Percentiles rank a stretch among this genome's conserved stretches.
Evolutionary conservation across 23 tunicate species (phyloP).

Genomic region (Halocynthia roretzi): DNA sequence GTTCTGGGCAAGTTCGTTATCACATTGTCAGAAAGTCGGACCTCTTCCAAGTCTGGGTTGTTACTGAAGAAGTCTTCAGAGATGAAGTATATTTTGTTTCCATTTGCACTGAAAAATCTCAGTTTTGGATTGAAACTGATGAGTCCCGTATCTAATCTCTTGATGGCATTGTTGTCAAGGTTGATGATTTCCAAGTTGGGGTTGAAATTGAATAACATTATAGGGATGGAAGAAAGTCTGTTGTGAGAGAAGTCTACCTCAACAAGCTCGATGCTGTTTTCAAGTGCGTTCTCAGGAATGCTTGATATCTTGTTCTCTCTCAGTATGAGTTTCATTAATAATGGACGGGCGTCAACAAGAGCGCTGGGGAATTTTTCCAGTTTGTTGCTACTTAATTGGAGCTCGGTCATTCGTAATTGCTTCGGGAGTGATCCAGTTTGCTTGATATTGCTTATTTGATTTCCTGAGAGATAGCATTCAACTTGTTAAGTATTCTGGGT

Average conservation of each 20-base stretch:
- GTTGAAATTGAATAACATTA: slow-evolving; percentile 26
- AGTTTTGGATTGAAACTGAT: slow-evolving; percentile 23
- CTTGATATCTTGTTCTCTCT: slow-evolving; percentile 22
- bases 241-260: slow-evolving; percentile 58
- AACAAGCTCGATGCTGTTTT: not conserved
- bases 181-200: slow-evolving; percentile 26
- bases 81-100: slow-evolving; percentile 30
- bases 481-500: too few relatives aligned
- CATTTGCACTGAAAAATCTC: slow-evolving; percentile 44
- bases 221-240: slow-evolving; percentile 27
- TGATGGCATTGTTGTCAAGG: slow-evolving; percentile 43
- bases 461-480: not conserved
- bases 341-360: slow-evolving; percentile 26
- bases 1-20: slow-evolving; percentile 11
- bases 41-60: slow-evolving; percentile 31
- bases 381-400: slow-evolving; percentile 31
- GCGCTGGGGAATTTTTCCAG: slow-evolving; percentile 27
- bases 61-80: slow-evolving; percentile 31
- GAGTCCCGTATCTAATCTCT: slow-evolving; percentile 33
- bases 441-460: slow-evolving; percentile 11
- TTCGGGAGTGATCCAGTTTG: not conserved
- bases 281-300: slow-evolving; percentile 15
- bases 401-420: not conserved
- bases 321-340: slow-evolving; percentile 11
- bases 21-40: slow-evolving; percentile 51